Conservation (phyloP, 2,113 vertebrate species). For the Cyphomyrus discorhynchus region DNA sequence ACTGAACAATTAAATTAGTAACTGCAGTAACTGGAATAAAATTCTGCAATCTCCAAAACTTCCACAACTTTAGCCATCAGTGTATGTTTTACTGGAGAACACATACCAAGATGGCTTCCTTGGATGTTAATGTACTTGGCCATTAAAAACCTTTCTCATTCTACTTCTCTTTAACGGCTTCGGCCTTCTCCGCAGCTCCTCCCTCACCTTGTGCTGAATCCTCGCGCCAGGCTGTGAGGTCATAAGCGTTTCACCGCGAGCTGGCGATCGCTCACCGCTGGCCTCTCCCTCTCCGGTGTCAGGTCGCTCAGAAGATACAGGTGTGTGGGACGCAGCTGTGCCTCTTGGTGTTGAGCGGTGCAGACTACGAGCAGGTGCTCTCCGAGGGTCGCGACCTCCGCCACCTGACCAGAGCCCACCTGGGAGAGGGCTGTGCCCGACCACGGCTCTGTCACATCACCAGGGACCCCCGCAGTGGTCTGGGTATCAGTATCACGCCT, state of each 20-base stretch:
- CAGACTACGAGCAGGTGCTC: conserved; percentile 47
- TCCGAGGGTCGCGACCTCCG: conserved; percentile 41
- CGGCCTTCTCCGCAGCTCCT: neutral
- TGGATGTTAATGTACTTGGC: neutral
- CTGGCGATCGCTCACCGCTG: neutral
- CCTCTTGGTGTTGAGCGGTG: conserved; percentile 60
- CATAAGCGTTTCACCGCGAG: too few relatives aligned
- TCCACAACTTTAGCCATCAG: neutral
- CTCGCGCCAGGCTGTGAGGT: neutral
- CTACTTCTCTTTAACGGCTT: neutral
- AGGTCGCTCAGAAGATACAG: conserved; percentile 77
- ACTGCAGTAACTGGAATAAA: neutral
- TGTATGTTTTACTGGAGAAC: neutral
- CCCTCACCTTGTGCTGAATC: neutral
- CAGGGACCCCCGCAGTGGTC: conserved; percentile 54
- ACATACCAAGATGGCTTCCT: neutral
- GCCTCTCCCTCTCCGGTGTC: neutral
- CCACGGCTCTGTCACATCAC: conserved; percentile 71
- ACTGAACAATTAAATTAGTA: neutral
- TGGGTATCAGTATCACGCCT: conserved; percentile 66
- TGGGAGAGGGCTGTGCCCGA: conserved; percentile 25
- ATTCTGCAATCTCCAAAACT: too few relatives aligned
- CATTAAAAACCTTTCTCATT: neutral
- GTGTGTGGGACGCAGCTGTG: conserved; percentile 70
- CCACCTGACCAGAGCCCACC: conserved; percentile 22